phyloP scores from a whole-genome alignment of 2,797 vertebrate species.

The Chaetophractus vellerosus region DNA sequence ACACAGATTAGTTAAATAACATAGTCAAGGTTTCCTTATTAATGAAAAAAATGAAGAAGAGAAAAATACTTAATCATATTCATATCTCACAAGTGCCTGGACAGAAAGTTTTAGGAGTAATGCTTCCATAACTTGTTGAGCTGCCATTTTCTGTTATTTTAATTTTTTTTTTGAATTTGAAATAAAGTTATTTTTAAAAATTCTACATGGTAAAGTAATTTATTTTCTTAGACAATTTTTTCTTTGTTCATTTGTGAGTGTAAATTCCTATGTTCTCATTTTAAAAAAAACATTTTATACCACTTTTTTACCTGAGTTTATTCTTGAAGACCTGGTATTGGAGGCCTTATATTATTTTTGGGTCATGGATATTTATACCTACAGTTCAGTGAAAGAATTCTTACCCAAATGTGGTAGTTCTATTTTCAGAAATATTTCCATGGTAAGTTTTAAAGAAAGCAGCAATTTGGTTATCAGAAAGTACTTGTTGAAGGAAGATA shows the following conservation, averaged over 20 bases:
- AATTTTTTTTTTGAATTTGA: too few species aligned
- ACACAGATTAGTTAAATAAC: too few species aligned
- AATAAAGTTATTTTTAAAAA: too few species aligned
- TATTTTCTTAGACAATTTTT: neutral
- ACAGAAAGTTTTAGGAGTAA: too few species aligned
- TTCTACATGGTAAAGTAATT: neutral
- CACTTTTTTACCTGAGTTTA: neutral
- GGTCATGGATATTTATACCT: neutral
- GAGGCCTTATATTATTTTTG: neutral
- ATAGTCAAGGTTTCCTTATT: too few species aligned
- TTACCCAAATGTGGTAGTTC: neutral
- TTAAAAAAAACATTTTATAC: neutral
- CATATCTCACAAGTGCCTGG: too few species aligned
- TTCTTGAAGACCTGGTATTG: neutral
- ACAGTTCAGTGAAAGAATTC: neutral
- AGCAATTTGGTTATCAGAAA: neutral
- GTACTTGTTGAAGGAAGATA: neutral
- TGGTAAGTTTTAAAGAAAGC: neutral
- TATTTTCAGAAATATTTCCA: neutral
- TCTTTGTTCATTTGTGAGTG: neutral
- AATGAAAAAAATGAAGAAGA: too few species aligned
- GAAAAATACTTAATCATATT: too few species aligned
- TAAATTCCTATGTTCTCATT: neutral
- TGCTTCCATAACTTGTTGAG: too few species aligned
- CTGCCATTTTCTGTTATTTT: too few species aligned